Base-by-base conservation (phyloP, 35 echinoderm and acorn worm genomes). In the Ophioderma brevispina region DNA sequence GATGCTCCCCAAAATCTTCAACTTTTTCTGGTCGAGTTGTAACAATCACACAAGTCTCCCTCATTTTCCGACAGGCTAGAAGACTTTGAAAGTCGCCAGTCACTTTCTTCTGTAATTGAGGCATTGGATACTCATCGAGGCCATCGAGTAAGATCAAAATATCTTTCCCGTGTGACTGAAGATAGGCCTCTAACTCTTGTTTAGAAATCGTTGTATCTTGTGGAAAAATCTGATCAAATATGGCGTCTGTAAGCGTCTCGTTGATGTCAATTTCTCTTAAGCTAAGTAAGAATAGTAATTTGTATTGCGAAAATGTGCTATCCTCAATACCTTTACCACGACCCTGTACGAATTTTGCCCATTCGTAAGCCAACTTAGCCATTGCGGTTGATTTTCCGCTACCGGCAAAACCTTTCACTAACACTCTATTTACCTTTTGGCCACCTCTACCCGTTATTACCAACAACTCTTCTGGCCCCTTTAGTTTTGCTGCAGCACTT, bases 201-300 rank as follows among this genome's bases (percentile, higher is more conserved):
- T 25, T 70, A 15, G 59, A 70, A 4, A 70, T 70, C 17, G 23
- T 25, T 25, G 59, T 70, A 30, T 70, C 59, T 70, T 70, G 59
- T 18, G 59, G 59, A 70, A 70, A 25, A 70, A 70, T 70, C 59
- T 70, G 59, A 70, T 70, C 59, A 70, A 70, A 70, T 70, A 70
- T 70, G 23, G 59, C 59, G 28, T 70, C 59, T 70, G 28, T 70
- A 2, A 70, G 28, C 59, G 59, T 70, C 28, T 70, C 59, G n/a
- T 70, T 70, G 17, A 25, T 25, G 2, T 70, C 59, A 70, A 70
- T 70, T 25, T 70, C 59, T 30, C 59, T 70, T 70, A 70, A 70
- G 28, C 59, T 70, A 70, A 70, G 59, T 25, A 70, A 15, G 28
- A 70, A 70, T 25, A 70, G n/a, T 3, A 70, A 70, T 25, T 70